phyloP scores from a whole-genome alignment of 2,888 invertebrate genomes.

The Eupsilia transversa region DNA sequence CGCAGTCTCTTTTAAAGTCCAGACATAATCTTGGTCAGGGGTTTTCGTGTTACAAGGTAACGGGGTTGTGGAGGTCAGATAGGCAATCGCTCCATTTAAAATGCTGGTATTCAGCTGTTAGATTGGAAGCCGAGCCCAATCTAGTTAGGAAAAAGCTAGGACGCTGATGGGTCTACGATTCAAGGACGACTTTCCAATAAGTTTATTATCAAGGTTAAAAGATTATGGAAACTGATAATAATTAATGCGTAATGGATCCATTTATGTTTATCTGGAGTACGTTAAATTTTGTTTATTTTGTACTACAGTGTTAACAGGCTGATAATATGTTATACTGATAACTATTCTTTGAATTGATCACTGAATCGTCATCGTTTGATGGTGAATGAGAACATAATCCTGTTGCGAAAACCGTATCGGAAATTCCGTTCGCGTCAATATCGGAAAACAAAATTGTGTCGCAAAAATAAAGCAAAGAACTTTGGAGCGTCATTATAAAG shows the following conservation, averaged over 20 bases:
- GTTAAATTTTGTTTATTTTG: slow-evolving; percentile 28
- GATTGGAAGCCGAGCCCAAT: not conserved
- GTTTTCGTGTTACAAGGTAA: not conserved
- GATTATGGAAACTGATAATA: not conserved
- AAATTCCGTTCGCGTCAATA: not conserved
- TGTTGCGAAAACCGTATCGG: not conserved
- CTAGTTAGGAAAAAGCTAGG: not conserved
- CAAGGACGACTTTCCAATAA: not conserved
- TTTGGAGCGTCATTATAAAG: no score
- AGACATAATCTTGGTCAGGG: no score
- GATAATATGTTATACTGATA: slow-evolving; percentile 39
- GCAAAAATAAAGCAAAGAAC: not conserved
- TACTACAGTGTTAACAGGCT: slow-evolving; percentile 14
- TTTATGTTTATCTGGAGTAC: slow-evolving; percentile 43
- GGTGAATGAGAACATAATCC: slow-evolving; percentile 1
- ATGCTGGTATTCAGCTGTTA: not conserved
- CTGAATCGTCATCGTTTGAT: slow-evolving; percentile 19
- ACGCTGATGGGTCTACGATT: not conserved
- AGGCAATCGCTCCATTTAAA: not conserved
- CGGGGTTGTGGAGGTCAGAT: not conserved
- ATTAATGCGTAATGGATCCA: not conserved
- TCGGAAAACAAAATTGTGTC: not conserved
- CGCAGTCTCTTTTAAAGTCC: no score
- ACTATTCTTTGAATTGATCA: slow-evolving; percentile 25
- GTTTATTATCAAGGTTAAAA: not conserved